These are phyloP conservation scores for Netelia melanura DNA, from an alignment of 2,888 invertebrate species.

Conservation along the genomic window DNA sequence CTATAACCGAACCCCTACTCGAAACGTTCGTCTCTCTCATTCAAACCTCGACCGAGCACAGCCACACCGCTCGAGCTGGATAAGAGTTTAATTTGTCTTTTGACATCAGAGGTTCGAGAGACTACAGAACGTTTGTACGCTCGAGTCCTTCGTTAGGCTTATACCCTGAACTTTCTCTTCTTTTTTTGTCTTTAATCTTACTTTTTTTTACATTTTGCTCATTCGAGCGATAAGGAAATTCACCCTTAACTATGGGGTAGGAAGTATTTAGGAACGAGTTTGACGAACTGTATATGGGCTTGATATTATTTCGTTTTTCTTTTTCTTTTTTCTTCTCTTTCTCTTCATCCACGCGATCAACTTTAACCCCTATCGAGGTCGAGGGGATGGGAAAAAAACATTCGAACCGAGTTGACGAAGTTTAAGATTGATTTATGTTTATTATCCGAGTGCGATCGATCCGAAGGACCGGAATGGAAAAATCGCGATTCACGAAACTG, in stretches of 20 bases:
- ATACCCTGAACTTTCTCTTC: background rate
- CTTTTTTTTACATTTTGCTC: background rate
- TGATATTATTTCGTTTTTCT: background rate
- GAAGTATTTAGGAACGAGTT: too few species aligned
- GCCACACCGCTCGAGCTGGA: constrained; percentile 26
- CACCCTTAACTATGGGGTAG: background rate
- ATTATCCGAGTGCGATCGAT: too few species aligned
- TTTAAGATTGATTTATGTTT: too few species aligned
- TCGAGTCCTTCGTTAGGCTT: constrained; percentile 20
- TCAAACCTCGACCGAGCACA: constrained; percentile 12
- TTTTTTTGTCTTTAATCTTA: background rate
- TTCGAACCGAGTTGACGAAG: too few species aligned
- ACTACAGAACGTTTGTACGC: constrained; percentile 22
- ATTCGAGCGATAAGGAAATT: background rate
- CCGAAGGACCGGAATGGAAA: background rate
- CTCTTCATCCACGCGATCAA: background rate
- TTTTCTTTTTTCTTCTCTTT: background rate
- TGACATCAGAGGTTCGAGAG: constrained; percentile 42
- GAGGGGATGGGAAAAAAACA: too few species aligned
- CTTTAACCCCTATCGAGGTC: too few species aligned
- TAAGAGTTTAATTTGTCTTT: constrained; percentile 66
- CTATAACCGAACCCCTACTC: constrained; percentile 46
- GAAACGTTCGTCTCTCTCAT: constrained; percentile 46
- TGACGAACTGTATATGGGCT: too few species aligned
- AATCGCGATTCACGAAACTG: constrained; percentile 8